Evolutionary conservation across 64 coral and sea anemone genomes (phyloP).

Genomic region (Actinia equina): DNA sequence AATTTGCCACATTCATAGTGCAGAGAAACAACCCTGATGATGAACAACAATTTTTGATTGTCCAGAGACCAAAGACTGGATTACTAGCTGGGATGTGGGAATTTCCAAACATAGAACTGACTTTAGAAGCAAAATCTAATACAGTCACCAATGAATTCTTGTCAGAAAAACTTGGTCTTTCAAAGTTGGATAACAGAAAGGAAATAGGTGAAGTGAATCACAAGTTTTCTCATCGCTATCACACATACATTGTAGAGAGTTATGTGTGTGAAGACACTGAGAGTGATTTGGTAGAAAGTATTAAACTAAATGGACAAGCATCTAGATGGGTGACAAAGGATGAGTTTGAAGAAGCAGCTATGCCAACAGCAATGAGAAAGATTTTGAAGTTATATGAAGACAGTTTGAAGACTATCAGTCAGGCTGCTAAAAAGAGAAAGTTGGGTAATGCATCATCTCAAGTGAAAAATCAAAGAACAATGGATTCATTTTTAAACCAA

Average conservation of each 20-base stretch:
- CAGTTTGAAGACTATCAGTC: constrained; percentile 14
- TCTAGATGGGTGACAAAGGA: constrained; percentile 65
- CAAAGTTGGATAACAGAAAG: constrained; percentile 7
- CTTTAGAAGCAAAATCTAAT: constrained; percentile 9
- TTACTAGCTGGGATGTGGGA: constrained; percentile 95
- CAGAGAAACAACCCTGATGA: constrained; percentile 6
- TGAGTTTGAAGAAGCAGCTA: constrained; percentile 59
- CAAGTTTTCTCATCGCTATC: constrained; percentile 92
- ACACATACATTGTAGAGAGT: constrained; percentile 71
- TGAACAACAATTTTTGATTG: constrained; percentile 40
- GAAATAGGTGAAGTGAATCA: constrained; percentile 79
- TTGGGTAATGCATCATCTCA: neutral
- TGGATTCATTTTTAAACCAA: constrained; percentile 78
- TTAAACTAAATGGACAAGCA: constrained; percentile 9
- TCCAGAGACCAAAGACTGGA: constrained; percentile 78
- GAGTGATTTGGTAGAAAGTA: neutral
- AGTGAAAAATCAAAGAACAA: constrained; percentile 58
- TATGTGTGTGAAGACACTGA: neutral
- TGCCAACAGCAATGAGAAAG: constrained; percentile 92
- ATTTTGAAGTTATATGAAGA: constrained; percentile 80
- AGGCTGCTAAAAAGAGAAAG: constrained; percentile 59
- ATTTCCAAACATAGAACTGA: constrained; percentile 64
- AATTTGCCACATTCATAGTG: constrained; percentile 54
- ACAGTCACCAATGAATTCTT: constrained; percentile 31
- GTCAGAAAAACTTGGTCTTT: constrained; percentile 48